Conservation (phyloP, 1,140 invertebrate species). For the Belonocnema kinseyi region DNA sequence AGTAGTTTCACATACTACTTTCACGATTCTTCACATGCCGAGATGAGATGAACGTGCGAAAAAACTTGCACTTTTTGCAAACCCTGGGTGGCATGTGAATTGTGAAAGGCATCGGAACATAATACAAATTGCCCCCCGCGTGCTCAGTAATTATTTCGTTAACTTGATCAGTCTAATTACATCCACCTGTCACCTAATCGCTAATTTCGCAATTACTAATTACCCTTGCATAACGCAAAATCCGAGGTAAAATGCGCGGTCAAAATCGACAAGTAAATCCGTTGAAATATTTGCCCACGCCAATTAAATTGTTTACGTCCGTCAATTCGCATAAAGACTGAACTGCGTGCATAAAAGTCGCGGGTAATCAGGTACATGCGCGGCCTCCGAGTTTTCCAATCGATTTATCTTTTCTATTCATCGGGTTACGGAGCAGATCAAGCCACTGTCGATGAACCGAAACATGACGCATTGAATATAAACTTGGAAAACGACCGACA, state of each 20-base stretch:
- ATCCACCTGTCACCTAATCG: background rate
- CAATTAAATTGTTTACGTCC: slow-evolving; percentile 6
- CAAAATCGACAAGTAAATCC: slow-evolving; percentile 3
- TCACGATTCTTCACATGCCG: slow-evolving; percentile 14
- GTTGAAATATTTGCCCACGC: background rate
- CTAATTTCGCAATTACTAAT: slow-evolving; percentile 2
- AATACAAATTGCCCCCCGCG: slow-evolving; percentile 6
- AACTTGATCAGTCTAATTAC: slow-evolving; percentile 7
- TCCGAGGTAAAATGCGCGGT: background rate
- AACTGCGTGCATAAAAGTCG: background rate
- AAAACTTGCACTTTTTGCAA: slow-evolving; percentile 10
- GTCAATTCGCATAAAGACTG: background rate
- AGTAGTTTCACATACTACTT: slow-evolving; percentile 6
- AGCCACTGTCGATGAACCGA: background rate
- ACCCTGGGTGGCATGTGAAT: background rate
- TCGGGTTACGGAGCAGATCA: background rate
- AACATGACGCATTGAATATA: background rate
- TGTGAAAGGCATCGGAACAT: background rate
- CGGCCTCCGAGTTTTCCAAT: background rate
- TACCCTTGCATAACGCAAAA: background rate
- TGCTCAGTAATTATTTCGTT: slow-evolving; percentile 19
- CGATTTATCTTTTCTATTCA: slow-evolving; percentile 4
- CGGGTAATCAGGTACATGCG: background rate
- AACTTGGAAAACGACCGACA: background rate
- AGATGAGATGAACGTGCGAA: slow-evolving; percentile 8